Evolutionary conservation across 2,888 invertebrate genomes (phyloP).

Genomic region (Drepana falcataria): DNA sequence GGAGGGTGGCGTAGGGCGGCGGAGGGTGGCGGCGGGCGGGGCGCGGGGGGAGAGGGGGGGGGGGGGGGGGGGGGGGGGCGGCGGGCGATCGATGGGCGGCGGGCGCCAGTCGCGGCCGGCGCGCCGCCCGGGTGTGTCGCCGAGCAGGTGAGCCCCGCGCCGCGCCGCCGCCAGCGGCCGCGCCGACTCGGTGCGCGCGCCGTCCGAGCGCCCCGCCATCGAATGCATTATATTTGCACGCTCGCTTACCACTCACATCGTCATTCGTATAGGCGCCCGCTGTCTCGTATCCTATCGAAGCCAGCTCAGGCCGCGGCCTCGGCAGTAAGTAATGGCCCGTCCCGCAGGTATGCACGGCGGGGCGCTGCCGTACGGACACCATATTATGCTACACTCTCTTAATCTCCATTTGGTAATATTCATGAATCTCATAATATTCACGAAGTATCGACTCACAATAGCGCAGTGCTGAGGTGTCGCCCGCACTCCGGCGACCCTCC

Average conservation of each 20-base stretch:
- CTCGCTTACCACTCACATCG: background rate
- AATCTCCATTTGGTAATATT: too few relatives aligned
- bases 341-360: too few relatives aligned
- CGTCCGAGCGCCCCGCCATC: background rate
- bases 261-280: too few relatives aligned
- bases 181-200: background rate
- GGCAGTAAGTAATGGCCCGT: too few relatives aligned
- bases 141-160: slow-evolving; percentile 10
- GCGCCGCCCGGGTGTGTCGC: slow-evolving; percentile 51
- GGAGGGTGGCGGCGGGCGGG: slow-evolving; percentile 19
- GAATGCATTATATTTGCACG: background rate
- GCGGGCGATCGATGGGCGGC: slow-evolving; percentile 46
- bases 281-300: too few relatives aligned
- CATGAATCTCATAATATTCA: too few relatives aligned
- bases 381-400: too few relatives aligned
- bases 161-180: slow-evolving; percentile 3
- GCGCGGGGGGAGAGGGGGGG: slow-evolving; percentile 24
- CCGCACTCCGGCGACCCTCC: too few relatives aligned
- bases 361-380: too few relatives aligned
- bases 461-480: too few relatives aligned
- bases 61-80: slow-evolving; percentile 22
- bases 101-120: slow-evolving; percentile 56
- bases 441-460: too few relatives aligned
- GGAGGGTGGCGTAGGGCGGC: slow-evolving; percentile 15
- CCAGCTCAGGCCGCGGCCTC: too few relatives aligned